These are phyloP conservation scores for Luehdorfia chinensis DNA, from an alignment of 1,140 invertebrate genomes.

Conservation along the genomic window DNA sequence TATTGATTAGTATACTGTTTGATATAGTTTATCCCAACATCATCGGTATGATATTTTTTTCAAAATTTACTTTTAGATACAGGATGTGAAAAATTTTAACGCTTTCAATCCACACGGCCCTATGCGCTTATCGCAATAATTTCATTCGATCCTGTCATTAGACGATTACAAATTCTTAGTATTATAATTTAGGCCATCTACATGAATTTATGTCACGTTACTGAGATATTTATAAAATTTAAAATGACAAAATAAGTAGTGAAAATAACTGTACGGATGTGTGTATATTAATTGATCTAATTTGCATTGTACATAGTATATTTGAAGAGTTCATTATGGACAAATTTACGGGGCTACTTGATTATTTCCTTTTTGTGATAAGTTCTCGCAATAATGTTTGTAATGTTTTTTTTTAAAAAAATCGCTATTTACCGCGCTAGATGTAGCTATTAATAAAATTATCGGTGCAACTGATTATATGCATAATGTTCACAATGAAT, in stretches of 20 bases:
- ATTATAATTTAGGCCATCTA: constrained; percentile 67
- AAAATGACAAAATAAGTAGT: constrained; percentile 72
- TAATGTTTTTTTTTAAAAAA: constrained; percentile 34
- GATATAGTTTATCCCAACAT: too few relatives aligned
- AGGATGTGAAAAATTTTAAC: too few relatives aligned
- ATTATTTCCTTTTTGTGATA: constrained; percentile 53
- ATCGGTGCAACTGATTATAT: constrained; percentile 23
- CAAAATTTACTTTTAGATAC: too few relatives aligned
- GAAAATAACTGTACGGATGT: constrained; percentile 35
- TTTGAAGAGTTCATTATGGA: constrained; percentile 47
- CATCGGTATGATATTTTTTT: too few relatives aligned
- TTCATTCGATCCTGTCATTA: neutral
- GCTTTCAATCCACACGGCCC: neutral
- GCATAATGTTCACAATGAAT: constrained; percentile 26
- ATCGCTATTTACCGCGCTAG: constrained; percentile 49
- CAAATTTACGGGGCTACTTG: constrained; percentile 34
- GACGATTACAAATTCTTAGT: constrained; percentile 50
- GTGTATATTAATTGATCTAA: constrained; percentile 49
- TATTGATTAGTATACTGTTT: too few relatives aligned
- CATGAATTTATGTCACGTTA: constrained; percentile 68
- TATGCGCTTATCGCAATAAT: neutral
- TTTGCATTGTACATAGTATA: constrained; percentile 73
- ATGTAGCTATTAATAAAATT: constrained; percentile 34
- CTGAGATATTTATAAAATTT: constrained; percentile 51
- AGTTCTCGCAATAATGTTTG: constrained; percentile 60